Evolutionary conservation across 1,140 invertebrate genomes (phyloP), one percentile per base, ranked within the genome.

Genomic region (Pseudomyrmex concolor): DNA sequence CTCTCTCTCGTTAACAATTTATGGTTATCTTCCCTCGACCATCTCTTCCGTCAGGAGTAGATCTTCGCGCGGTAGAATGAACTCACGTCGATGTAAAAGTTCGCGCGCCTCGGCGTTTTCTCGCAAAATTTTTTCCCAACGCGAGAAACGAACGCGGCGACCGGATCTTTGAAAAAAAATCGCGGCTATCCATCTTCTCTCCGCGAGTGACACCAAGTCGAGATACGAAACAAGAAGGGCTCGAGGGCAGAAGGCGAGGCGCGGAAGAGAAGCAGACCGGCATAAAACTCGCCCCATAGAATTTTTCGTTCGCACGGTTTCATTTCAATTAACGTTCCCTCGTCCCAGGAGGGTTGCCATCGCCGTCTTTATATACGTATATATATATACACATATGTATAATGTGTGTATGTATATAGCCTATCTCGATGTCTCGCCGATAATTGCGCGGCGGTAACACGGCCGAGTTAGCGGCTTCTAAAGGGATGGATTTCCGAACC

Each of bases 241-340:
- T 34, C 22, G 54, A 84, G 64, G 48, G 19, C 10, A 22, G n/a
- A n/a, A n/a, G 2, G 10, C 8, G n/a, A 34, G 51, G 34, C 34
- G 83, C 7, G 67, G 60, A 34, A 48, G 59, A 57, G 48, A 73
- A 64, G 67, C 15, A 25, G 43, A 67, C 62, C 45, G 62, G 48
- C 84, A 70, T 88, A 80, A 88, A 88, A 88, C 68, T 85, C 62
- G 84, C 84, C 70, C 89, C 82, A 89, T 85, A 83, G 87, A 91
- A 90, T 91, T 91, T 89, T 91, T 91, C 90, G 90, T 91, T 91
- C 91, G 91, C 91, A 91, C 91, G 90, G 91, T 91, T 91, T 91
- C 91, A 91, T 91, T 91, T 91, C 89, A 90, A 91, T 91, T 91
- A 91, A 91, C 90, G 89, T 89, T 84, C 90, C 83, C 90, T 81